Percentiles rank a stretch among this genome's conserved stretches.
These are phyloP conservation scores for Caenorhabditis sp. DNA, from an alignment of 2,888 invertebrate genomes.

Conservation along the genomic window DNA sequence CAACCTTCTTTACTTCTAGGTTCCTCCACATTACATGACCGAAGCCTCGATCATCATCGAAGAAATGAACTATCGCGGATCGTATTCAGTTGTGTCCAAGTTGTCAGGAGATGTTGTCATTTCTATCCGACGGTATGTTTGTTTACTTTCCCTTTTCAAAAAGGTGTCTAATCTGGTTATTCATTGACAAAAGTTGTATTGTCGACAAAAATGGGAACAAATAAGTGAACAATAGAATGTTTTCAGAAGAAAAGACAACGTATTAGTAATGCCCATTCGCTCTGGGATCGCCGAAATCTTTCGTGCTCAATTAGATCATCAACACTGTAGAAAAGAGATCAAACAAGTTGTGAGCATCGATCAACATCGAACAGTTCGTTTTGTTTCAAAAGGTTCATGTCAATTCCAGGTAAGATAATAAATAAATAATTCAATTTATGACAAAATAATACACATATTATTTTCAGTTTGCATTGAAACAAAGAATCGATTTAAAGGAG, in stretches of 20 bases:
- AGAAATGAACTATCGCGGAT: slow-evolving; percentile 73
- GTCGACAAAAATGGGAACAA: neutral
- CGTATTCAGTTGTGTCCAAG: slow-evolving; percentile 71
- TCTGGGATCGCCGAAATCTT: slow-evolving; percentile 67
- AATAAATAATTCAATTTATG: neutral
- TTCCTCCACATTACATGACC: slow-evolving; percentile 71
- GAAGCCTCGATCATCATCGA: slow-evolving; percentile 73
- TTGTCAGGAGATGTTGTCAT: slow-evolving; percentile 63
- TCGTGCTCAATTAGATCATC: slow-evolving; percentile 45
- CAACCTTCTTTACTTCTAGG: slow-evolving; percentile 56
- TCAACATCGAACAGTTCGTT: slow-evolving; percentile 56
- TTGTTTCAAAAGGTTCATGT: slow-evolving; percentile 67
- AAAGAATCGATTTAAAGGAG: slow-evolving; percentile 68
- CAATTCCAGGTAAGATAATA: slow-evolving; percentile 62
- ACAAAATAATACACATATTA: slow-evolving; percentile 1
- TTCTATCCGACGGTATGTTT: slow-evolving; percentile 58
- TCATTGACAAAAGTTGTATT: slow-evolving; percentile 4
- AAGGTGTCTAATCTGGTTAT: slow-evolving; percentile 33
- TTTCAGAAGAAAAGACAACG: slow-evolving; percentile 65
- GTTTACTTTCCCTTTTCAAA: slow-evolving; percentile 5
- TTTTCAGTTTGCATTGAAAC: slow-evolving; percentile 70
- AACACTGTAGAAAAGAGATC: slow-evolving; percentile 58
- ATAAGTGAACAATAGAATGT: neutral
- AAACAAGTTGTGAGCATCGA: slow-evolving; percentile 59
- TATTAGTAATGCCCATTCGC: slow-evolving; percentile 66